Conservation (phyloP, 1,140 invertebrate species). For the Papilio aristodemus region DNA sequence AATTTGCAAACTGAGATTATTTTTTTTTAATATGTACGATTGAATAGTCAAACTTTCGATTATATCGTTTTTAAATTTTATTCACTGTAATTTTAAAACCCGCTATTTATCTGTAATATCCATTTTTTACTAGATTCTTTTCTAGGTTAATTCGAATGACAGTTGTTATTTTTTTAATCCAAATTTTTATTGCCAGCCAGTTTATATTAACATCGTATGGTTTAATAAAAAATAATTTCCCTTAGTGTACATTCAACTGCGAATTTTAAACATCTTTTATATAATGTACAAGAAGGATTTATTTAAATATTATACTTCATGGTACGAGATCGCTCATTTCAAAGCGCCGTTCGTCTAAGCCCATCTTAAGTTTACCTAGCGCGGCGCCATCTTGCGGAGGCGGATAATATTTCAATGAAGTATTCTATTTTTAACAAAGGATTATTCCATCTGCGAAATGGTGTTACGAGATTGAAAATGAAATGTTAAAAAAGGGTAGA, state of each 20-base stretch:
- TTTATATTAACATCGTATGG: too few species aligned
- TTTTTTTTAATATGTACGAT: too few species aligned
- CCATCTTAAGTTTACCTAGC: slow-evolving; percentile 43
- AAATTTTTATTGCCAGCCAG: too few species aligned
- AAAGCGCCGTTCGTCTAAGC: slow-evolving; percentile 39
- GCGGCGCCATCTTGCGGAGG: slow-evolving; percentile 48
- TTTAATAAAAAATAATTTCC: too few species aligned
- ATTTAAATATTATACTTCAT: background rate
- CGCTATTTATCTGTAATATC: too few species aligned
- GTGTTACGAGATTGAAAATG: slow-evolving; percentile 6
- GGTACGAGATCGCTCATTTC: slow-evolving; percentile 36
- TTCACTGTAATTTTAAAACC: too few species aligned
- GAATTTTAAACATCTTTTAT: background rate
- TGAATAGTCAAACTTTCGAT: too few species aligned
- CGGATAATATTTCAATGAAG: slow-evolving; percentile 55
- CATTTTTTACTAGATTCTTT: too few species aligned
- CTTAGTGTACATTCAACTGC: too few species aligned
- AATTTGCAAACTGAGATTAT: background rate
- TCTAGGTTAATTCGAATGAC: too few species aligned
- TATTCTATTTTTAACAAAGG: slow-evolving; percentile 40
- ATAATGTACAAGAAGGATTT: background rate
- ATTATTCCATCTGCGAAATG: slow-evolving; percentile 1
- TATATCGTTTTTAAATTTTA: too few species aligned
- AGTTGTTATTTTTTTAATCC: too few species aligned
- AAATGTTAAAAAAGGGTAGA: background rate